phyloP scores from a whole-genome alignment of 1,140 invertebrate species.

The Ceratosolen fusciceps region DNA sequence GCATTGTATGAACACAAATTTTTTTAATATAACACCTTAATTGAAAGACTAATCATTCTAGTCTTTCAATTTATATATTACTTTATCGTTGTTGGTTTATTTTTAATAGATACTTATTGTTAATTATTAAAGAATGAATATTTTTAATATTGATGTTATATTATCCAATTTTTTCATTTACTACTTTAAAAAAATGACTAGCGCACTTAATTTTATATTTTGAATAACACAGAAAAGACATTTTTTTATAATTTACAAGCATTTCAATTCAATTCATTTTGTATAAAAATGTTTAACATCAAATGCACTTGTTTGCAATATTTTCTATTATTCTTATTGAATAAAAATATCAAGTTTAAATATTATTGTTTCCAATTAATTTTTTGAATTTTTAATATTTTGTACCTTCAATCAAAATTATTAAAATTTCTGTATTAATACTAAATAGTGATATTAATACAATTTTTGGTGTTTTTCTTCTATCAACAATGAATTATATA shows the following conservation, averaged over 20 bases:
- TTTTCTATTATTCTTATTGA: background rate
- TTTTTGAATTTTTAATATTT: background rate
- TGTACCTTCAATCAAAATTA: background rate
- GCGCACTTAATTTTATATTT: constrained; percentile 19
- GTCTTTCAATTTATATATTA: background rate
- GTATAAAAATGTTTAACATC: constrained; percentile 7
- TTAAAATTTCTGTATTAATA: constrained; percentile 6
- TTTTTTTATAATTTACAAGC: constrained; percentile 21
- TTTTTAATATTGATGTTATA: background rate
- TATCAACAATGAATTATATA: background rate
- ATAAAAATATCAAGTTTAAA: background rate
- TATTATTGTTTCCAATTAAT: background rate
- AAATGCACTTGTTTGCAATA: background rate
- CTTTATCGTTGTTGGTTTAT: background rate
- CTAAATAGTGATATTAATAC: constrained; percentile 1
- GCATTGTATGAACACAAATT: constrained; percentile 7
- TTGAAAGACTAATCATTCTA: background rate
- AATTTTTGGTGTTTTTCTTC: background rate
- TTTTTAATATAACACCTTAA: constrained; percentile 7
- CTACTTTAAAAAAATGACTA: constrained; percentile 10
- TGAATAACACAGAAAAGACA: background rate
- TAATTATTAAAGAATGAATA: background rate
- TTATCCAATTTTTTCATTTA: constrained; percentile 14
- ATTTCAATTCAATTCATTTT: background rate
- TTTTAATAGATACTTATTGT: constrained; percentile 6